Conservation (phyloP, 2,113 vertebrate species). For the Cnemophilus loriae region DNA sequence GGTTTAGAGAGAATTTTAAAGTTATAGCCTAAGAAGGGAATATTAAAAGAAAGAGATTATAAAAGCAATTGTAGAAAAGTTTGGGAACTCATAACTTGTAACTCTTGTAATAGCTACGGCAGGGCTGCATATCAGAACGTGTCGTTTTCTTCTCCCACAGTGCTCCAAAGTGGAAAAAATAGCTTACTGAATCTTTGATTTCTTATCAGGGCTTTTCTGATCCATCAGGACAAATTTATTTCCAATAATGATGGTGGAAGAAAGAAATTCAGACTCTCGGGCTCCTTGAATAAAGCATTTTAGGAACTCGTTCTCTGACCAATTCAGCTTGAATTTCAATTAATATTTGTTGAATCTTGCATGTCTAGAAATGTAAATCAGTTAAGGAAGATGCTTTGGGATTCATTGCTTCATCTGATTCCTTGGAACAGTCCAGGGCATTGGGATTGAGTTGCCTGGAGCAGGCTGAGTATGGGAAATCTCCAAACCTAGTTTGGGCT, state of each 20-base stretch:
- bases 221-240: neutral
- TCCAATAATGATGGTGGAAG: neutral
- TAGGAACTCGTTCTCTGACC: neutral
- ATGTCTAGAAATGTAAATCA: neutral
- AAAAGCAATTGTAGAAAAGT: constrained; percentile 45
- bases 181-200: neutral
- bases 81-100: neutral
- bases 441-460: neutral
- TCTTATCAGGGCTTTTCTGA: neutral
- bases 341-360: neutral
- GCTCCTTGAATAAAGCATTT: neutral
- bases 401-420: neutral
- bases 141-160: neutral
- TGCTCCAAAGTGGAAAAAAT: neutral
- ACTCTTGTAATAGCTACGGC: neutral
- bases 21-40: neutral
- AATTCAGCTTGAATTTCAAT: neutral
- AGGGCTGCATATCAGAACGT: fast-evolving
- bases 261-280: neutral
- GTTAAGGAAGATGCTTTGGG: neutral
- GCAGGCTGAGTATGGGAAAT: neutral
- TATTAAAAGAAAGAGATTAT: constrained; percentile 49
- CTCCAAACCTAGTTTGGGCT: neutral
- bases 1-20: constrained; percentile 53
- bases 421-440: neutral